Evolutionary conservation across 1,140 invertebrate species (phyloP), one percentile per base, ranked within the genome.

Genomic region (Aporrectodea caliginosa): DNA sequence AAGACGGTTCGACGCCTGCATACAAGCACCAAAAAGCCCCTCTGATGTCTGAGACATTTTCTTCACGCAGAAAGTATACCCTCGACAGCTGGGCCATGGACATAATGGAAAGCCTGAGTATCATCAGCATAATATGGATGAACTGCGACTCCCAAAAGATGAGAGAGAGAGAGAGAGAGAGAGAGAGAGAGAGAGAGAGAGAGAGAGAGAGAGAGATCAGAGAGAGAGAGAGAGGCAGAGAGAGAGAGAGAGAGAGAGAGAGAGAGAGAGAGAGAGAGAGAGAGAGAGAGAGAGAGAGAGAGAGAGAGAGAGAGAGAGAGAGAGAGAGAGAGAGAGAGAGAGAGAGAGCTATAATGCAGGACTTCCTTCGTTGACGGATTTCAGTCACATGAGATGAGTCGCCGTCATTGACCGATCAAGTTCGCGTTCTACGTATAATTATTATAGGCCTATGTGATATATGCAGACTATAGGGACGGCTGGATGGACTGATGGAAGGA

Each of bases 321-420:
- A n/a, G n/a, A n/a, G n/a, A n/a, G n/a, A n/a, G n/a, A n/a, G n/a
- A n/a, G n/a, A n/a, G n/a, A n/a, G n/a, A n/a, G n/a, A n/a, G n/a
- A 58, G 87, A 80, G 88, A 82, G 87, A 88, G 75, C 87, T 84
- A 75, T 85, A 88, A 16, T 95, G 97, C 85, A 97, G 97, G 92
- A 99, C 99, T 90, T 97, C 96, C 84, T 99, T 98, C 94, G 97
- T 99, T 87, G 94, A 98, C 84, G 99, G 98, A 98, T 93, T 97
- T 83, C 80, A 83, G 58, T n/a, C n/a, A n/a, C n/a, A n/a, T n/a
- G n/a, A n/a, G n/a, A n/a, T n/a, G n/a, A n/a, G n/a, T n/a, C n/a
- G n/a, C n/a, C n/a, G n/a, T n/a, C n/a, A n/a, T n/a, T n/a, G n/a
- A n/a, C n/a, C n/a, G n/a, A n/a, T n/a, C n/a, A n/a, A n/a, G n/a